Base-by-base conservation (phyloP, 2,113 vertebrate genomes). In the Nicator chloris region DNA sequence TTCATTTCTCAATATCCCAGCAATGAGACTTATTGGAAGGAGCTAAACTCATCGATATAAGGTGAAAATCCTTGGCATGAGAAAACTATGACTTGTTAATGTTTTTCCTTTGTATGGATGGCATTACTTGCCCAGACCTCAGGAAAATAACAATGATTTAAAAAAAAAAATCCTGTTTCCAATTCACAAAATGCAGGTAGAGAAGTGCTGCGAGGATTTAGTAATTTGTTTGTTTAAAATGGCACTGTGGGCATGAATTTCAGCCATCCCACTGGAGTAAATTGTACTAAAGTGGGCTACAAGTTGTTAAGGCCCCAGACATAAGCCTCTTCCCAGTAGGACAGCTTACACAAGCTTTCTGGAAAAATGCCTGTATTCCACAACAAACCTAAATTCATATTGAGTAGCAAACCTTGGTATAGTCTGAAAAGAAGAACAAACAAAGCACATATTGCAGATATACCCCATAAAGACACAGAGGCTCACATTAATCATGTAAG, bases 401-500 rank as follows among this genome's bases (percentile, higher is more conserved):
- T 88, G 88, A 95, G 94, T 86, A 91, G 75, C 75, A 97, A 96
- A 94, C 80, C 92, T 86, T 89, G 73, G 68, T 95, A 68, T 56
- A 93, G 91, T 92, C 70, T 96, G 90, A 96, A 97, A 89, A 79
- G 71, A 93, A 20, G 82, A 98, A 95, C 87, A 97, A 95, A 97
- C 80, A 96, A 92, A 96, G 75, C 70, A 80, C 77, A 78, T 79
- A 97, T 77, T 97, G 88, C 79, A 94, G 97, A 96, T 97, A 95
- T 89, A 96, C 61, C 79, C 93, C 69, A 88, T 95, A 96, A 96
- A 96, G 93, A 97, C 93, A 96, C 82, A 85, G 95, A 75, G 88
- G 79, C 90, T 90, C 78, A 79, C 96, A 98, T 97, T 97, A 97
- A 96, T 98, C 97, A 96, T 92, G 71, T 57, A 80, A 96, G 79